Conservation (phyloP, 1,140 invertebrate genomes). For the Cydia strobilella region DNA sequence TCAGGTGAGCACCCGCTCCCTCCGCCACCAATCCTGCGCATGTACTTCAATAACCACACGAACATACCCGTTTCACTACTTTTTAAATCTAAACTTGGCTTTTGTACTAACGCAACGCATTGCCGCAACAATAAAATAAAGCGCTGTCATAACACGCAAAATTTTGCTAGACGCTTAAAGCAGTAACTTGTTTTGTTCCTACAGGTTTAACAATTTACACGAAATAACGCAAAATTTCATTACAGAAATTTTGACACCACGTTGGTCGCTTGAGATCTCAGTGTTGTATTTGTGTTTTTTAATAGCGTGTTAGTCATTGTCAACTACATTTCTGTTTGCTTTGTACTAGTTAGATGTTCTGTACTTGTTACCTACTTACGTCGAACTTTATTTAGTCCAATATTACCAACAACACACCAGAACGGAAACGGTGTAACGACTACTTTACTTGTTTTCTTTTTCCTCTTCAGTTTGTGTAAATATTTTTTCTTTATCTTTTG, state of each 20-base stretch:
- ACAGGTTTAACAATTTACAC: not conserved
- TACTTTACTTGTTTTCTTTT: constrained; percentile 19
- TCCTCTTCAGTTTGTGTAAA: not conserved
- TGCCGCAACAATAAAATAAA: not conserved
- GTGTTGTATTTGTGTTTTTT: constrained; percentile 4
- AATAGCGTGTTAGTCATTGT: constrained; percentile 23
- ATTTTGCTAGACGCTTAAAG: not conserved
- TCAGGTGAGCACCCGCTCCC: constrained; percentile 86
- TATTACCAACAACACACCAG: constrained; percentile 17
- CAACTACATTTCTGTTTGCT: constrained; percentile 20
- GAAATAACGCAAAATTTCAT: not conserved
- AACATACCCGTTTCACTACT: not conserved
- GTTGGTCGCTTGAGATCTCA: constrained; percentile 12
- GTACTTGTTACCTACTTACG: constrained; percentile 24
- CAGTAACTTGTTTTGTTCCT: too few relatives aligned
- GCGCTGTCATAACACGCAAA: not conserved
- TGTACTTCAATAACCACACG: not conserved
- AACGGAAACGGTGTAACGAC: constrained; percentile 21
- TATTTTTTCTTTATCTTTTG: not conserved
- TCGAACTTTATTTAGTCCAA: constrained; percentile 28
- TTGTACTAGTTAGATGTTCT: constrained; percentile 14
- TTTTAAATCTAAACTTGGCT: not conserved
- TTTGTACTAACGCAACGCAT: not conserved
- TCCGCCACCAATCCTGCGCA: constrained; percentile 37
- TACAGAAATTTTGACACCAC: constrained; percentile 24